Percentiles rank a stretch among this genome's conserved stretches.
phyloP scores from a whole-genome alignment of 92 coral and sea anemone species.

The Bergia puertoricense region DNA sequence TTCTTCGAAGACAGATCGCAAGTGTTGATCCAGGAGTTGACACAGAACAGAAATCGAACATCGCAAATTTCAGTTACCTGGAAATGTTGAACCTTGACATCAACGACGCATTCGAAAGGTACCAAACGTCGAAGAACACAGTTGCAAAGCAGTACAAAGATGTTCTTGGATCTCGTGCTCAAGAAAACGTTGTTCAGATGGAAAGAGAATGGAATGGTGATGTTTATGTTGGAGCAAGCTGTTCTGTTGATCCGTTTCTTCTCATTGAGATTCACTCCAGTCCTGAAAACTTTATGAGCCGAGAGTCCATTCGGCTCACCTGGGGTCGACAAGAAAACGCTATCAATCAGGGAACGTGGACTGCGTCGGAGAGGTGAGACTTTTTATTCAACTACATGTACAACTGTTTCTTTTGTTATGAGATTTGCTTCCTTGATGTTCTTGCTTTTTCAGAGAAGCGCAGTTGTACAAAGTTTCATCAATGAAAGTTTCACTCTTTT shows the following conservation, averaged over 20 bases:
- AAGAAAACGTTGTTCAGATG: conserved; percentile 47
- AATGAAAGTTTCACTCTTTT: no score
- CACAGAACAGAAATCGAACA: conserved; percentile 40
- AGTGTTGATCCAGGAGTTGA: conserved; percentile 67
- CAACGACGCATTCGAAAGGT: conserved; percentile 80
- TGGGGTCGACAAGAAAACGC: conserved; percentile 90
- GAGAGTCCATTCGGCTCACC: conserved; percentile 81
- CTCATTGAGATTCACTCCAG: conserved; percentile 77
- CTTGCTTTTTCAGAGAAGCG: no score
- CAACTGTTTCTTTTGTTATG: no score
- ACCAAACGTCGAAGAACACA: conserved; percentile 60
- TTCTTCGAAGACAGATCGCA: conserved; percentile 79
- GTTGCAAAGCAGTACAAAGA: conserved; percentile 57
- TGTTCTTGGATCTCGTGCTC: conserved; percentile 5
- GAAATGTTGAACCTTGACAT: conserved; percentile 78
- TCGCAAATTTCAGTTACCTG: conserved; percentile 58
- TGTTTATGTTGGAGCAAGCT: conserved; percentile 18
- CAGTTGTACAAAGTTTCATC: no score
- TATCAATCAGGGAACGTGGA: conserved; percentile 89
- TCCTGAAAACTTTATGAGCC: conserved; percentile 69
- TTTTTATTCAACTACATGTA: neutral
- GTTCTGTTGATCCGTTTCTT: conserved; percentile 62
- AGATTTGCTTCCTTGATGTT: no score
- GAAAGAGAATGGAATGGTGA: neutral
- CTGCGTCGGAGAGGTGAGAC: conserved; percentile 65